Base-by-base conservation (phyloP, 2,888 invertebrate genomes). In the Chrysotoxum bicinctum region DNA sequence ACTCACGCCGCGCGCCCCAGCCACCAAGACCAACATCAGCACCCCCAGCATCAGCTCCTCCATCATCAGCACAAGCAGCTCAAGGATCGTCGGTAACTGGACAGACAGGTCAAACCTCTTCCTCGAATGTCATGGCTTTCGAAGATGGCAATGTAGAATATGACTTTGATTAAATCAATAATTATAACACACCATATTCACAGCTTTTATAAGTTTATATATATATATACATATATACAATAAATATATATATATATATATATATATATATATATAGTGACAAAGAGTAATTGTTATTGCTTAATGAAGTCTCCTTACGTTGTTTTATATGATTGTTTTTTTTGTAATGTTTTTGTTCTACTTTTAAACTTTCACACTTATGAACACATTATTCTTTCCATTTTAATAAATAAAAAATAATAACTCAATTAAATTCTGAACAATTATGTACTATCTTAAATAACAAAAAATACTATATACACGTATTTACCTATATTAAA, bases 111-210 rank as follows among this genome's bases (percentile, higher is more conserved):
- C 88, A 88, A 74, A 89, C 88, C 56, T 89, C 89, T 70, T 23
- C 62, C 30, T 30, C 43, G 16, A 91, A 90, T 78, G 88, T 90
- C 56, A 90, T 91, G 78, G 90, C 90, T 77, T 91, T 90, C 87
- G 92, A 92, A 62, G 91, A 92, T 83, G 91, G 90, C 84, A 91
- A 91, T 88, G 90, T 91, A 87, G 91, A 90, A 87, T 90, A 88
- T 87, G 87, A 88, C 70, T 88, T 88, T 81, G 89, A 88, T 84
- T 88, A 88, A 87, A 75, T 76, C 78, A 58, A 37, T 19, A 58
- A 37, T 19, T 50, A 43, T 30, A 78, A 69, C 19, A 35, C 32
- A 50, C 23, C 54, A 66, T 76, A 48, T 76, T 66, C 74, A 73
- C 58, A 77, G 40, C 50, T 69, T 66, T 16, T 40, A 30, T 23